These are phyloP conservation scores for Erpornis zantholeuca DNA, from an alignment of 2,113 vertebrate species.

Conservation along the genomic window DNA sequence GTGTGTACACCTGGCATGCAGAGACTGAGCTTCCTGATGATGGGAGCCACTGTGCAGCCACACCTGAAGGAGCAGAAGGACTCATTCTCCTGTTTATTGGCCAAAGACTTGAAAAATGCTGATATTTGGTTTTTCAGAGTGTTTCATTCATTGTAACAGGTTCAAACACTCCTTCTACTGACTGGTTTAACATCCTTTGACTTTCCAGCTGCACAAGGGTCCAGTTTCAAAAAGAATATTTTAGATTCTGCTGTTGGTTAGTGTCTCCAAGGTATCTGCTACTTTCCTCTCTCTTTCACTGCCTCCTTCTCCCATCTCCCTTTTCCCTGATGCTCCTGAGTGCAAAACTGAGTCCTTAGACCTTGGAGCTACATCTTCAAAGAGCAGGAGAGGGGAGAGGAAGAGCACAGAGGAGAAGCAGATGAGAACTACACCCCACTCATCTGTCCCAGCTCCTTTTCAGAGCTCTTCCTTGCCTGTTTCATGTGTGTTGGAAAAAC, in stretches of 20 bases:
- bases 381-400: not conserved
- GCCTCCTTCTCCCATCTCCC: not conserved
- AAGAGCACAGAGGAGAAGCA: not conserved
- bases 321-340: not conserved
- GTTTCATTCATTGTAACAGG: not conserved
- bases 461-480: not conserved
- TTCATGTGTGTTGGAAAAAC: not conserved
- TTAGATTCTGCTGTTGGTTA: not conserved
- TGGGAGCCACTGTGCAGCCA: not conserved
- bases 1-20: not conserved
- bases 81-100: not conserved
- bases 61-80: not conserved
- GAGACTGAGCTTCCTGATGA: not conserved
- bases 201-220: not conserved
- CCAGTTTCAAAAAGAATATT: not conserved
- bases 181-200: not conserved
- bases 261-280: not conserved
- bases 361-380: not conserved
- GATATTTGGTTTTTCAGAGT: not conserved
- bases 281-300: not conserved
- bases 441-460: not conserved
- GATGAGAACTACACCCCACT: not conserved
- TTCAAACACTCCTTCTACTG: not conserved
- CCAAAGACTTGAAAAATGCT: not conserved
- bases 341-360: not conserved